Percentiles rank a stretch among this genome's conserved stretches.
Conservation (phyloP, 2,113 vertebrate genomes). For the Phycodurus eques region DNA sequence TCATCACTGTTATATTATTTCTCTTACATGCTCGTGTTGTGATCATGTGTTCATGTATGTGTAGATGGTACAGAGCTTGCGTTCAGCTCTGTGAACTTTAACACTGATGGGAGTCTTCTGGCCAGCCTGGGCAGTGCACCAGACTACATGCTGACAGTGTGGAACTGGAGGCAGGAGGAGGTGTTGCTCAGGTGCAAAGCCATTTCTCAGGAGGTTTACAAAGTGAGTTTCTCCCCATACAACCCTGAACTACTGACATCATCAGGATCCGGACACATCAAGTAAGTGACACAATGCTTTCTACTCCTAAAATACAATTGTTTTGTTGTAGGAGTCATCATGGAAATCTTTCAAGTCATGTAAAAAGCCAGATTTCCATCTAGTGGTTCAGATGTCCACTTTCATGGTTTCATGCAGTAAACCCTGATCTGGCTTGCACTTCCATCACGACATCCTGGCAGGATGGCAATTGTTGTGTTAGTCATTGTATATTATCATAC, state of each 20-base stretch:
- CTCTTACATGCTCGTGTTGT: neutral
- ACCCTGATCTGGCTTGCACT: no score
- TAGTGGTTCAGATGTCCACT: neutral
- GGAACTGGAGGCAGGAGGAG: conserved; percentile 89
- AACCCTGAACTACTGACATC: conserved; percentile 83
- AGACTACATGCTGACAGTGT: conserved; percentile 87
- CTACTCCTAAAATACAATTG: neutral
- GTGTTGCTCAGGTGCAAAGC: conserved; percentile 83
- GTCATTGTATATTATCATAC: no score
- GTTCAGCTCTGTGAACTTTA: conserved; percentile 85
- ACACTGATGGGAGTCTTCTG: conserved; percentile 77
- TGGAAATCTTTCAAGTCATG: no score
- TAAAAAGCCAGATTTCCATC: neutral
- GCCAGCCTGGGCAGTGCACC: conserved; percentile 83
- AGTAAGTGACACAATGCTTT: conserved; percentile 65
- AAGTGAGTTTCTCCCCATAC: conserved; percentile 85
- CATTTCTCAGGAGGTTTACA: conserved; percentile 87
- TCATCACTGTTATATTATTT: neutral
- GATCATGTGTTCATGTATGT: neutral
- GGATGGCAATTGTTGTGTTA: no score
- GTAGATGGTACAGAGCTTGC: conserved; percentile 81
- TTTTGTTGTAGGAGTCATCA: neutral
- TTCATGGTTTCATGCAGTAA: no score
- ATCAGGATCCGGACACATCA: conserved; percentile 87
- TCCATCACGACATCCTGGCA: no score